Percentiles rank a stretch among this genome's conserved stretches.
Evolutionary conservation across 2,113 vertebrate species (phyloP).

Genomic region (Ammodytes dubius): DNA sequence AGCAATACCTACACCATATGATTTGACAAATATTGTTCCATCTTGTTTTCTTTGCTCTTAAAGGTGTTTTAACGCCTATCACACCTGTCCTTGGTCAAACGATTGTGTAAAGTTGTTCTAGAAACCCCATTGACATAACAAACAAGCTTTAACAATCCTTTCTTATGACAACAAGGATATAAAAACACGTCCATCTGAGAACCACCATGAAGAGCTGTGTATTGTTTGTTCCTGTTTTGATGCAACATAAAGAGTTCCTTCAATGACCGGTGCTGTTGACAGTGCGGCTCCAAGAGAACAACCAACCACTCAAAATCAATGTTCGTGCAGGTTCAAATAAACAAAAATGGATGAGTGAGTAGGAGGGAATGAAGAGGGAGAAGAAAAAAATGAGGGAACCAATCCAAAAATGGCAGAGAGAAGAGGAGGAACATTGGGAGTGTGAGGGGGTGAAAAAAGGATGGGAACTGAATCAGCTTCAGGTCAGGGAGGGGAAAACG

Average conservation of each 20-base stretch:
- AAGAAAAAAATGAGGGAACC: conserved; percentile 44
- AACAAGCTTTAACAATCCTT: conserved; percentile 88
- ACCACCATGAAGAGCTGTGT: conserved; percentile 89
- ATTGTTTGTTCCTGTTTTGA: conserved; percentile 87
- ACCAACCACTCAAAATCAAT: conserved; percentile 94
- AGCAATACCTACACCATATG: conserved; percentile 88
- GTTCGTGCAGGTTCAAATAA: conserved; percentile 93
- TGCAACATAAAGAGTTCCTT: conserved; percentile 92
- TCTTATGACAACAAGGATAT: conserved; percentile 87
- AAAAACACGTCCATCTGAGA: conserved; percentile 90
- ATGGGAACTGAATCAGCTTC: conserved; percentile 88
- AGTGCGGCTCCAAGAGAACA: conserved; percentile 90
- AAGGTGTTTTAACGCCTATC: conserved; percentile 73
- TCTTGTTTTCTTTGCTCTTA: conserved; percentile 78
- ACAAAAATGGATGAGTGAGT: conserved; percentile 74
- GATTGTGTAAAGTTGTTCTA: conserved; percentile 87
- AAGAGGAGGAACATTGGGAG: conserved; percentile 54
- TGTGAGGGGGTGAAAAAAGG: conserved; percentile 59
- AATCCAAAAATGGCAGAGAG: conserved; percentile 76
- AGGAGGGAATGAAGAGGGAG: conserved; percentile 56
- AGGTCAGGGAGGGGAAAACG: conserved; percentile 85
- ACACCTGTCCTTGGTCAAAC: conserved; percentile 79
- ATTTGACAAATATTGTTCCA: conserved; percentile 86
- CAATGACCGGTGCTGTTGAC: conserved; percentile 90
- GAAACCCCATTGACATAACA: conserved; percentile 83